Evolutionary conservation across 2,797 vertebrate species (phyloP).

Genomic region (Ispidina lecontei): DNA sequence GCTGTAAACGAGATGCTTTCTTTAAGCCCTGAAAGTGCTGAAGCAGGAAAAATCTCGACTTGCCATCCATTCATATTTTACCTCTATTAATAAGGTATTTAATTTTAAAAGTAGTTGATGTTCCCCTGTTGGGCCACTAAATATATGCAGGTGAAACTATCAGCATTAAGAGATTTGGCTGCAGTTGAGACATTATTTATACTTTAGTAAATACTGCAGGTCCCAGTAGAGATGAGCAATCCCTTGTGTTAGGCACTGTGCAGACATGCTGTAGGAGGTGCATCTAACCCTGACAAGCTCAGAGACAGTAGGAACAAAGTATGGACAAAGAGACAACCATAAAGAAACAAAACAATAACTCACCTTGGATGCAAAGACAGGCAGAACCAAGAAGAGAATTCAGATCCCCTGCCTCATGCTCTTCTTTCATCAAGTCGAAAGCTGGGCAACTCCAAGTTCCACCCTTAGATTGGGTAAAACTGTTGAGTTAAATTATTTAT

Average conservation of each 20-base stretch:
- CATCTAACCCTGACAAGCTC: background rate
- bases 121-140: slow-evolving; percentile 33
- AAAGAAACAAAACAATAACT: background rate
- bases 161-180: slow-evolving; percentile 49
- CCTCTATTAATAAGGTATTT: slow-evolving; percentile 63
- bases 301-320: background rate
- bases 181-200: slow-evolving; percentile 43
- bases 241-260: background rate
- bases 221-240: slow-evolving; percentile 7
- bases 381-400: background rate
- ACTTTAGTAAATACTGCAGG: slow-evolving; percentile 18
- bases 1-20: slow-evolving; percentile 12
- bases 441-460: background rate
- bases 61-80: slow-evolving; percentile 31
- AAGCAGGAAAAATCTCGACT: slow-evolving; percentile 24
- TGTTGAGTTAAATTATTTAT: background rate
- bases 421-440: background rate
- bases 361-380: background rate
- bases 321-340: background rate
- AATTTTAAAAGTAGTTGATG: slow-evolving; percentile 51
- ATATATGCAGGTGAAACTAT: slow-evolving; percentile 23
- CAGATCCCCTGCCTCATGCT: background rate
- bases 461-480: background rate
- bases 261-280: background rate
- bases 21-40: slow-evolving; percentile 29